phyloP scores from a whole-genome alignment of 2,888 invertebrate species.

The Pristionchus entomophagus region DNA sequence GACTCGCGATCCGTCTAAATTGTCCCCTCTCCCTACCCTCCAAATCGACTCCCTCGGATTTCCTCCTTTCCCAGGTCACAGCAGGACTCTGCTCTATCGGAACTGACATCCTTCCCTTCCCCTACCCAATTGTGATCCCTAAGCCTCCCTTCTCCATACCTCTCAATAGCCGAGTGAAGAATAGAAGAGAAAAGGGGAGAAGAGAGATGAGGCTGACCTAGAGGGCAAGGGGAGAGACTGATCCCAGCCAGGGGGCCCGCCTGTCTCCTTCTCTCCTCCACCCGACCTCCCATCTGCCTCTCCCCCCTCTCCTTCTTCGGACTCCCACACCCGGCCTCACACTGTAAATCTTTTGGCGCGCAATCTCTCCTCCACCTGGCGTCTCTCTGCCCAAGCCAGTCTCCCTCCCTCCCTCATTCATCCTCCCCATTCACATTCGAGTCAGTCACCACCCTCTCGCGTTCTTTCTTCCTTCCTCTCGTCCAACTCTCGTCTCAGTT shows the following conservation, averaged over 20 bases:
- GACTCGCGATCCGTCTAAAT: background rate
- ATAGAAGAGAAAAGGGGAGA: too few relatives aligned
- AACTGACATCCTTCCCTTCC: background rate
- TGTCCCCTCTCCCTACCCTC: background rate
- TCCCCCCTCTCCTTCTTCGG: background rate
- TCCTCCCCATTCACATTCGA: slow-evolving; percentile 11
- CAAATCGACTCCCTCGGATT: background rate
- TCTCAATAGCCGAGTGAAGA: too few relatives aligned
- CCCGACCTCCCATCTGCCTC: background rate
- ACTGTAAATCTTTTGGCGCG: slow-evolving; percentile 19
- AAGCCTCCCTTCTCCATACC: too few relatives aligned
- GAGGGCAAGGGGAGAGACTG: too few relatives aligned
- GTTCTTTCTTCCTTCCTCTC: background rate
- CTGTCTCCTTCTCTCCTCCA: background rate
- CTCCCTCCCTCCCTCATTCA: background rate
- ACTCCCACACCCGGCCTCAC: slow-evolving; percentile 1
- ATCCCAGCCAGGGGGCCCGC: background rate
- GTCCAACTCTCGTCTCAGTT: background rate
- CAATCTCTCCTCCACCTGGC: background rate
- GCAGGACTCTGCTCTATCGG: background rate
- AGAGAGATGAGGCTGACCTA: too few relatives aligned
- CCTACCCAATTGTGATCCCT: background rate
- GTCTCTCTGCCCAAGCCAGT: background rate
- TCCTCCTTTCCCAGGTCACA: too few relatives aligned
- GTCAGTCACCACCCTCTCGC: background rate